Conservation (phyloP, 2,888 invertebrate genomes). For the Tribolium freemani region DNA sequence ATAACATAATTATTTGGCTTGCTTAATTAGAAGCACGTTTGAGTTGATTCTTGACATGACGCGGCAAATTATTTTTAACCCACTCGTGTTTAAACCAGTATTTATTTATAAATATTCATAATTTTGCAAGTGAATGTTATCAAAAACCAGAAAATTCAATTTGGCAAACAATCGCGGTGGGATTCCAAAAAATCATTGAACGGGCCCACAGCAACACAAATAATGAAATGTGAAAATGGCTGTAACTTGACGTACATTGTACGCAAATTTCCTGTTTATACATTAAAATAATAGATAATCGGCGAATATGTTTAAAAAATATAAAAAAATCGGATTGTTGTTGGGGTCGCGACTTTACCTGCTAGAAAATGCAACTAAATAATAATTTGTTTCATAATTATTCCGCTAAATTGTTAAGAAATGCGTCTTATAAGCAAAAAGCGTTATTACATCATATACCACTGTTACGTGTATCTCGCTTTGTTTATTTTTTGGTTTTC, state of each 20-base stretch:
- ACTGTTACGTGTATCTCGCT: background rate
- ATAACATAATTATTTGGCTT: background rate
- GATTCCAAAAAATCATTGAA: background rate
- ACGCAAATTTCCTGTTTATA: constrained; percentile 3
- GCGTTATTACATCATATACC: background rate
- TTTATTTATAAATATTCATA: background rate
- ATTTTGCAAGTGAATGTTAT: background rate
- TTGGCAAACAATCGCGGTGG: background rate
- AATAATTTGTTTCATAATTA: background rate
- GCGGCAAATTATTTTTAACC: background rate
- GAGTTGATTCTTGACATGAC: background rate
- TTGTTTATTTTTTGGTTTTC: background rate
- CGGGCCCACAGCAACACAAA: background rate
- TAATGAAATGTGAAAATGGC: background rate
- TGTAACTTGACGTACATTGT: background rate
- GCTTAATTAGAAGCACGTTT: background rate
- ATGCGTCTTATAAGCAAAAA: too few species aligned
- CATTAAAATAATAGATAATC: background rate
- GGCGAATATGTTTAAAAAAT: background rate
- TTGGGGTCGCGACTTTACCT: background rate
- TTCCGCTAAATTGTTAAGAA: background rate
- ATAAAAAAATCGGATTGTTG: background rate
- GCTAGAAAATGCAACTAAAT: background rate
- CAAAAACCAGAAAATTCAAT: background rate
- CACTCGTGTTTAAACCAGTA: background rate